These are phyloP conservation scores for Polietes domitor DNA, from an alignment of 2,888 invertebrate species.

Conservation along the genomic window DNA sequence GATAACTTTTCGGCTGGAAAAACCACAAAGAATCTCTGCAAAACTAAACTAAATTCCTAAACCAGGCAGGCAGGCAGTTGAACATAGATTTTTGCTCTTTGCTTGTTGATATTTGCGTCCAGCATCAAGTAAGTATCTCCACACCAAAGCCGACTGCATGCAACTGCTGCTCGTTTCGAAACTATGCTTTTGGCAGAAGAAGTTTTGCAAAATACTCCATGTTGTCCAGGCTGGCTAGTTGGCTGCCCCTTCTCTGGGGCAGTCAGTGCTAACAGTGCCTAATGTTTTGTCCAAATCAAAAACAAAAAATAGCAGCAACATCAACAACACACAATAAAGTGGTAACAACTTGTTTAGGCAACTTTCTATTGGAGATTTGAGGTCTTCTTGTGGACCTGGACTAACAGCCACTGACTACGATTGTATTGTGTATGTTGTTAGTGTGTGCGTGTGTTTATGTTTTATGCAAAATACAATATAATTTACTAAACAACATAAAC, in stretches of 20 bases:
- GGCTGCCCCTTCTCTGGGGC: not conserved
- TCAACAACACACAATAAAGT: conserved; percentile 21
- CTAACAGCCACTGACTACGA: not conserved
- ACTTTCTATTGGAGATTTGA: conserved; percentile 64
- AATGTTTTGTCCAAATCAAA: conserved; percentile 30
- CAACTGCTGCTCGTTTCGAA: not conserved
- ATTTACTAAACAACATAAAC: not conserved
- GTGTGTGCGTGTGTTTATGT: conserved; percentile 10
- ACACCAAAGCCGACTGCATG: not conserved
- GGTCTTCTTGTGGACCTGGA: conserved; percentile 43
- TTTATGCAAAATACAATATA: not conserved
- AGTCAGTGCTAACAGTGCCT: conserved; percentile 60
- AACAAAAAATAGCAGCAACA: conserved; percentile 4
- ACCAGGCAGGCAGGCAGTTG: not conserved
- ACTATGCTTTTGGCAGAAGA: not conserved
- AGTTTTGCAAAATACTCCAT: conserved; percentile 17
- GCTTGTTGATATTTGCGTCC: not conserved
- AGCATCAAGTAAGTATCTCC: not conserved
- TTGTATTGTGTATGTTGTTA: conserved; percentile 4
- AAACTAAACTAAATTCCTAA: conserved; percentile 21
- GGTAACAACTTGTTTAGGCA: conserved; percentile 64
- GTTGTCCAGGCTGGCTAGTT: conserved; percentile 29
- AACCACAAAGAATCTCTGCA: conserved; percentile 1
- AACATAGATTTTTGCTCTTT: not conserved
- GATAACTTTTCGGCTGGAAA: conserved; percentile 10